These are phyloP conservation scores for Rhorus exstirpatorius DNA, from an alignment of 2,888 invertebrate species.

Conservation along the genomic window DNA sequence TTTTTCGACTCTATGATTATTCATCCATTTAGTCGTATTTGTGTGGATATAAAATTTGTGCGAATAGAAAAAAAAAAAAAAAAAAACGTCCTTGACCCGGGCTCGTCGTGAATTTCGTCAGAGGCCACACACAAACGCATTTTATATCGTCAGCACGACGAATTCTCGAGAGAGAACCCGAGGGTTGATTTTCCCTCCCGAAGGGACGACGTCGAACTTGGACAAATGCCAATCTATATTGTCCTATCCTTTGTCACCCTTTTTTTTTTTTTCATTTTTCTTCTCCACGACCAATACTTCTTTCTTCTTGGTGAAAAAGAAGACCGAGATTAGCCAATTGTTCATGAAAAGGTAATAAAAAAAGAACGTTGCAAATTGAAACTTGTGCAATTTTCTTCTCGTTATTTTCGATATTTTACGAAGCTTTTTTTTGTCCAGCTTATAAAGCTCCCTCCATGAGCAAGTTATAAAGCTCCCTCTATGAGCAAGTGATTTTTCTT, in stretches of 20 bases:
- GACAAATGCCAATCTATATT: constrained; percentile 72
- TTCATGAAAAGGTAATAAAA: constrained; percentile 1
- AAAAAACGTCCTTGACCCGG: constrained; percentile 59
- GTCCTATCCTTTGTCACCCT: constrained; percentile 40
- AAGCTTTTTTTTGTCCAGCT: constrained; percentile 1
- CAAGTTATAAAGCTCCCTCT: no score
- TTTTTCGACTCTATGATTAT: background rate
- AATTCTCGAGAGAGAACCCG: constrained; percentile 47
- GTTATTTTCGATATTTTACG: no score
- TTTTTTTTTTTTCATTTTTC: constrained; percentile 29
- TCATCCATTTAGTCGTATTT: constrained; percentile 21
- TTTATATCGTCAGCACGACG: constrained; percentile 15
- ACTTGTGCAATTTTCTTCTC: no score
- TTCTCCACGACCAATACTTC: constrained; percentile 6
- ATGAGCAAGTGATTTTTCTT: no score
- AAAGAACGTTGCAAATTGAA: no score
- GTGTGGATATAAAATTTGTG: no score
- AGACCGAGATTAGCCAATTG: constrained; percentile 29
- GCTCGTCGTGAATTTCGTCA: constrained; percentile 49
- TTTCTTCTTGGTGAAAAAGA: constrained; percentile 7
- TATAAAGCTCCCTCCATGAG: no score
- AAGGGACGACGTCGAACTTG: constrained; percentile 70
- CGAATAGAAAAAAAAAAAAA: no score
- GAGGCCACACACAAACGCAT: constrained; percentile 47
- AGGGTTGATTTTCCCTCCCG: constrained; percentile 45